These are phyloP conservation scores for Drosophila borborema DNA, from an alignment of 2,888 invertebrate species.

Conservation along the genomic window DNA sequence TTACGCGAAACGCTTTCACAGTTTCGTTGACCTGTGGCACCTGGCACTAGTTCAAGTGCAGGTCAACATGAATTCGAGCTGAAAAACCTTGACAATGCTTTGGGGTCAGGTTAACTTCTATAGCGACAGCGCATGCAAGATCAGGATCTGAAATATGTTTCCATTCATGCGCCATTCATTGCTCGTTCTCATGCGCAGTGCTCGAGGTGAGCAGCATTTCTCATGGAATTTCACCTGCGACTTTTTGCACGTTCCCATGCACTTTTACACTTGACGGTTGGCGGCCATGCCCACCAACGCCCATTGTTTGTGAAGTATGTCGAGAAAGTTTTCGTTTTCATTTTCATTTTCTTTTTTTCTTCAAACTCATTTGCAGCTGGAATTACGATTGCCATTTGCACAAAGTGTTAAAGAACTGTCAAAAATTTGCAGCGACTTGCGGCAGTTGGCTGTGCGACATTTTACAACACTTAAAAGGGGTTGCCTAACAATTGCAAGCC, in stretches of 20 bases:
- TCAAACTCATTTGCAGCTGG: constrained; percentile 21
- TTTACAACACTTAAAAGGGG: constrained; percentile 6
- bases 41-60: background rate
- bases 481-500: background rate
- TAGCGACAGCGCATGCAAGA: background rate
- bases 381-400: constrained; percentile 24
- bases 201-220: constrained; percentile 22
- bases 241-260: constrained; percentile 36
- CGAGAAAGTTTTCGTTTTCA: constrained; percentile 39
- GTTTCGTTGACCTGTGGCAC: background rate
- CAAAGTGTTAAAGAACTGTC: constrained; percentile 21
- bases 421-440: constrained; percentile 2
- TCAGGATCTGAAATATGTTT: background rate
- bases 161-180: constrained; percentile 4
- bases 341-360: background rate
- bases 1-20: background rate
- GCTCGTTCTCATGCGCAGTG: constrained; percentile 8
- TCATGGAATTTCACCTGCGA: constrained; percentile 45
- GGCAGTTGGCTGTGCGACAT: background rate
- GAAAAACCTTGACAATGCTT: background rate
- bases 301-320: constrained; percentile 34
- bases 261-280: constrained; percentile 42
- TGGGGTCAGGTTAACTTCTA: background rate
- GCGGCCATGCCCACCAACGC: constrained; percentile 37
- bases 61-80: background rate